Evolutionary conservation across 2,797 vertebrate genomes (phyloP).

Genomic region (Aplochiton taeniatus): DNA sequence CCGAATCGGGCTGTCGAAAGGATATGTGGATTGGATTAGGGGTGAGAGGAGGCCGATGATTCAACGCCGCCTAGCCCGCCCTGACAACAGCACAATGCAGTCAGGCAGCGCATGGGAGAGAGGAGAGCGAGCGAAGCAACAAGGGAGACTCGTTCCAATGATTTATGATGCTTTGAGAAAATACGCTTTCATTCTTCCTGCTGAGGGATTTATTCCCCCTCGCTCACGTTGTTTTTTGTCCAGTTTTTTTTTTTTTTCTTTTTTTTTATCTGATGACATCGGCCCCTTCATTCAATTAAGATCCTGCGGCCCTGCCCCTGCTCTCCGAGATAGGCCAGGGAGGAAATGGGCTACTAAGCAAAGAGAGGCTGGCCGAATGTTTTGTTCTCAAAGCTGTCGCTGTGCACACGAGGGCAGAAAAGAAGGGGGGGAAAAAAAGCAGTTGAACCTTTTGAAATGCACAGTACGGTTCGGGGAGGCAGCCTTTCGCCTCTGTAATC

Average conservation of each 20-base stretch:
- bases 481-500: background rate
- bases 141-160: conserved; percentile 21
- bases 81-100: too few relatives aligned
- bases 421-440: conserved; percentile 7
- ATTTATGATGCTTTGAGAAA: conserved; percentile 42
- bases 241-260: too few relatives aligned
- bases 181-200: conserved; percentile 25
- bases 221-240: background rate
- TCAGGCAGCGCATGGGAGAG: background rate
- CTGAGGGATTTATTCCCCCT: conserved; percentile 20
- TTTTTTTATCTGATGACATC: conserved; percentile 41
- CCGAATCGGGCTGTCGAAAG: too few relatives aligned
- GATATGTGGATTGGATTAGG: too few relatives aligned
- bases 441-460: background rate
- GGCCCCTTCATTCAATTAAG: conserved; percentile 35
- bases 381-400: conserved; percentile 14
- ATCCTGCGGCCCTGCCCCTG: conserved; percentile 7
- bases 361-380: conserved; percentile 36
- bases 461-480: background rate
- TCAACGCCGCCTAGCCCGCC: too few relatives aligned
- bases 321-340: conserved; percentile 28
- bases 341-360: conserved; percentile 31
- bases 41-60: too few relatives aligned
- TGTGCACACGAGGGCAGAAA: conserved; percentile 27
- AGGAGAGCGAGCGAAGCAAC: too few relatives aligned